phyloP scores from a whole-genome alignment of 1,140 invertebrate genomes.

The Marisa cornuarietis region DNA sequence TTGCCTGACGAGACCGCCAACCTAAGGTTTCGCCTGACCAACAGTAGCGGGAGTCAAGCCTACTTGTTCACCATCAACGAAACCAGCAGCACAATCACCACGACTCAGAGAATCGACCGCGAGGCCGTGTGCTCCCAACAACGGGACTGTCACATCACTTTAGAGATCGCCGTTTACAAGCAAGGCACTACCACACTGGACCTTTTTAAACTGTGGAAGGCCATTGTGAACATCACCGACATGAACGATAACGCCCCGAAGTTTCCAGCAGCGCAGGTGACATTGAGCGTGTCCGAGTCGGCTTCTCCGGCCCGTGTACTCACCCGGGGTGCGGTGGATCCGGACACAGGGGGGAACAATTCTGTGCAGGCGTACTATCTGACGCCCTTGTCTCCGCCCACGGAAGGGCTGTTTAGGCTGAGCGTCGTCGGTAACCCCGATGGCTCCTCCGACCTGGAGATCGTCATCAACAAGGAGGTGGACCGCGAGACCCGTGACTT shows the following conservation, averaged over 20 bases:
- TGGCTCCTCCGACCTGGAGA: constrained; percentile 45
- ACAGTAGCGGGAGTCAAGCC: background rate
- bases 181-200: constrained; percentile 18
- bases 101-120: constrained; percentile 41
- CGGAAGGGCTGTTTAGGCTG: constrained; percentile 37
- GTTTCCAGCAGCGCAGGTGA: constrained; percentile 42
- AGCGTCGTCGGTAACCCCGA: constrained; percentile 37
- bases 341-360: constrained; percentile 45
- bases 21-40: constrained; percentile 3
- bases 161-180: constrained; percentile 34
- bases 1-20: background rate
- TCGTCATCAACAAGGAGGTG: constrained; percentile 42
- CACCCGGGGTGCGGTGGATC: constrained; percentile 49
- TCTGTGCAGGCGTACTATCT: constrained; percentile 43
- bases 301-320: constrained; percentile 40
- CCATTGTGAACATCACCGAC: constrained; percentile 43
- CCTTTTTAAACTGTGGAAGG: constrained; percentile 28
- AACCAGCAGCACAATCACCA: constrained; percentile 84
- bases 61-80: constrained; percentile 83
- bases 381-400: constrained; percentile 20
- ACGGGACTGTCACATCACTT: constrained; percentile 28
- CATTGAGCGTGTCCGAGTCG: constrained; percentile 50
- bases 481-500: constrained; percentile 49
- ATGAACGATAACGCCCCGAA: constrained; percentile 59
- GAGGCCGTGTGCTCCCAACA: constrained; percentile 44